Evolutionary conservation across 2,797 vertebrate genomes (phyloP).

Genomic region (Coendou prehensilis): DNA sequence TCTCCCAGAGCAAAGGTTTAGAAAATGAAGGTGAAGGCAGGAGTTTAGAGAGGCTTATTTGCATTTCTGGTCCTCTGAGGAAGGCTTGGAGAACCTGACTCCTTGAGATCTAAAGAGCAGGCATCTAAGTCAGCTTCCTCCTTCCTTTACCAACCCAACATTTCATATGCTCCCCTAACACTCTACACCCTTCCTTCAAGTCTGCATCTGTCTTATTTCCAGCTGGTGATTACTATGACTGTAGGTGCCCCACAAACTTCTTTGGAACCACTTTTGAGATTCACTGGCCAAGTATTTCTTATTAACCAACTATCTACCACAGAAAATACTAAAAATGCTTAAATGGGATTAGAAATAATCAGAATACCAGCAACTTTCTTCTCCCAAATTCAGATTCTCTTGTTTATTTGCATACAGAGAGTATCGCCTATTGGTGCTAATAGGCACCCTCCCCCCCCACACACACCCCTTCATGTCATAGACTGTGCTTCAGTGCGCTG

Average conservation of each 20-base stretch:
- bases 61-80: background rate
- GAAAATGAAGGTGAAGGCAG: background rate
- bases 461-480: background rate
- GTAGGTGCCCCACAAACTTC: background rate
- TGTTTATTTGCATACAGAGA: constrained; percentile 25
- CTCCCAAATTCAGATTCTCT: constrained; percentile 42
- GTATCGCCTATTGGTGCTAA: background rate
- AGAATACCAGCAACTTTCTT: background rate
- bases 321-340: constrained; percentile 47
- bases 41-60: background rate
- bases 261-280: constrained; percentile 3
- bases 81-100: background rate
- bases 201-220: background rate
- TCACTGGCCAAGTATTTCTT: background rate
- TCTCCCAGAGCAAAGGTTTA: background rate
- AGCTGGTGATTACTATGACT: background rate
- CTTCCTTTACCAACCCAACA: background rate
- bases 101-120: background rate
- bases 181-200: background rate
- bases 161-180: background rate
- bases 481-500: background rate
- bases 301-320: background rate
- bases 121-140: background rate
- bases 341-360: background rate
- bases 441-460: background rate